These are phyloP conservation scores for Pegoplata infirma DNA, from an alignment of 2,888 invertebrate genomes.

Conservation along the genomic window DNA sequence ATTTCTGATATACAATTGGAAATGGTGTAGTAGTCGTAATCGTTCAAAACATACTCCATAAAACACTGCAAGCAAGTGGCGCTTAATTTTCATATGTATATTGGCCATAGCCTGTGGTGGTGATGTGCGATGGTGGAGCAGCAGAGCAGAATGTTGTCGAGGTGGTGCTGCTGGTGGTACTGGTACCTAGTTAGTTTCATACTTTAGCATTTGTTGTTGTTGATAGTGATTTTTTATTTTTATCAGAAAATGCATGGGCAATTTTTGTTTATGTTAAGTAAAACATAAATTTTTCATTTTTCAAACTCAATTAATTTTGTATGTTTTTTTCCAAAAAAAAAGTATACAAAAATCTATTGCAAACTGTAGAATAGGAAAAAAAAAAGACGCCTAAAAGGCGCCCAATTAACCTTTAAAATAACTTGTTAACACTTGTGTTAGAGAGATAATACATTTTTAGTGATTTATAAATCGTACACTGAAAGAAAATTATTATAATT, in stretches of 20 bases:
- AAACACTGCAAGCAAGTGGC: slow-evolving; percentile 50
- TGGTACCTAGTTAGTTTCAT: not conserved
- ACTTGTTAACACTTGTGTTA: slow-evolving; percentile 34
- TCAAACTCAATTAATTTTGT: slow-evolving; percentile 63
- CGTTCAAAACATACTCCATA: slow-evolving; percentile 31
- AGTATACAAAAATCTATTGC: slow-evolving; percentile 29
- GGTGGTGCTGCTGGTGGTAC: not conserved
- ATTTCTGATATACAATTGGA: too few relatives aligned
- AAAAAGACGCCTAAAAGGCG: slow-evolving; percentile 40
- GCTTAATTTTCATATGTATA: slow-evolving; percentile 57
- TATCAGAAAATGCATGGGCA: slow-evolving; percentile 44
- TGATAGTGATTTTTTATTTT: slow-evolving; percentile 33
- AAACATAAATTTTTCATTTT: slow-evolving; percentile 65
- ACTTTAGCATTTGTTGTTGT: slow-evolving; percentile 3
- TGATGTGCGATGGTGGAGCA: not conserved
- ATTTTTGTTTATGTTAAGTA: slow-evolving; percentile 53
- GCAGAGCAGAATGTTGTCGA: too few relatives aligned
- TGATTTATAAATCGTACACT: too few relatives aligned
- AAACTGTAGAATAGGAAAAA: slow-evolving; percentile 15
- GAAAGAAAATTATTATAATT: not conserved
- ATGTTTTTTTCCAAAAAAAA: slow-evolving; percentile 14
- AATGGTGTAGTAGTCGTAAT: too few relatives aligned
- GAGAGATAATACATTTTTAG: too few relatives aligned
- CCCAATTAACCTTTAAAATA: slow-evolving; percentile 45
- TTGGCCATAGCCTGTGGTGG: slow-evolving; percentile 56